These are phyloP conservation scores for Nezara viridula DNA, from an alignment of 2,888 invertebrate species.

Conservation along the genomic window DNA sequence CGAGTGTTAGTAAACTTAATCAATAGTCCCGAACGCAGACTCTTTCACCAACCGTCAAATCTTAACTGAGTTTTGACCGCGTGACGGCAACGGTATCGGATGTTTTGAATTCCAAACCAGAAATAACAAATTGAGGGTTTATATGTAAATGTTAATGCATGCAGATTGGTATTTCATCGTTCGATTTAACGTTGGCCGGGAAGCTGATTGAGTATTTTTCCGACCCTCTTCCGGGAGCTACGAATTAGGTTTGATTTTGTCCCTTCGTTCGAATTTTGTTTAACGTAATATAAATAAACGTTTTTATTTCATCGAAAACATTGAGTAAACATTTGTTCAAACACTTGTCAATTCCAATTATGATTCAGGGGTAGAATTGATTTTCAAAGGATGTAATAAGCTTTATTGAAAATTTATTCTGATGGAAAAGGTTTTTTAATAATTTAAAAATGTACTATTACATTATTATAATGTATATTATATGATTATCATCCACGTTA, in stretches of 20 bases:
- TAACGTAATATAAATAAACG: background rate
- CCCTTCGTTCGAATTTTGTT: background rate
- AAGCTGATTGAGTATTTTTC: background rate
- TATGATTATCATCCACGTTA: no score
- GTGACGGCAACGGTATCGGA: background rate
- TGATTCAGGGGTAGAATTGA: no score
- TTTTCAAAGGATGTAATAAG: no score
- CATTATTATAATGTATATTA: no score
- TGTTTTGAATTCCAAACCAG: background rate
- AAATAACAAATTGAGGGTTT: background rate
- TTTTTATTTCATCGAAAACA: background rate
- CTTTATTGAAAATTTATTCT: no score
- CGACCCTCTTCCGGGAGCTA: background rate
- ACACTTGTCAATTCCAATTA: no score
- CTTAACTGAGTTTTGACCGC: background rate
- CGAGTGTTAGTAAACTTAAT: background rate
- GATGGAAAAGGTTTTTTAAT: no score
- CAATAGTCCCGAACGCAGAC: no score
- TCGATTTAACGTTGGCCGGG: background rate
- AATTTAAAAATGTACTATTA: no score
- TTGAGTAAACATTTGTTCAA: no score
- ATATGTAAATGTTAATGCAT: background rate
- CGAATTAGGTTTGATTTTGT: background rate
- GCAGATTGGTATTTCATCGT: conserved; percentile 8
- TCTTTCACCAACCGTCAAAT: background rate